phyloP scores from a whole-genome alignment of 1,140 invertebrate species.

The Pachyrhynchus sulphureomaculatus region DNA sequence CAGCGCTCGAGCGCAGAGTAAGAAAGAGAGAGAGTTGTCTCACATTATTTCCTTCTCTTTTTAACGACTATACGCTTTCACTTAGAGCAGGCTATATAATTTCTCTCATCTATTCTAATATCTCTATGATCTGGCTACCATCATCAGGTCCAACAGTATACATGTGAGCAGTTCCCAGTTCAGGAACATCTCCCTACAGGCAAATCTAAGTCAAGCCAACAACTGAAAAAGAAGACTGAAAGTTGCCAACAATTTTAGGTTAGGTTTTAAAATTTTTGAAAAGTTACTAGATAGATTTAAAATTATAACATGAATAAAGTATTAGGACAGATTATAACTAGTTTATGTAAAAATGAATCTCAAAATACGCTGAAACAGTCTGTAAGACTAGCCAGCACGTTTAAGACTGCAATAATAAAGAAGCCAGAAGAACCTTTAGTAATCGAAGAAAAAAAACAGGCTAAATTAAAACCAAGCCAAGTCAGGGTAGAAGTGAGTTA shows the following conservation, averaged over 20 bases:
- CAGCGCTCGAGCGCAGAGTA: too few species aligned
- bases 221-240: too few species aligned
- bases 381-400: constrained; percentile 32
- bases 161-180: too few species aligned
- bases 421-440: constrained; percentile 51
- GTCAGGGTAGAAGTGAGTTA: constrained; percentile 55
- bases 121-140: too few species aligned
- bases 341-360: constrained; percentile 1
- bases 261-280: not conserved
- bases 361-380: not conserved
- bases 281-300: not conserved
- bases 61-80: too few species aligned
- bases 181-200: too few species aligned
- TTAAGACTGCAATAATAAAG: constrained; percentile 54
- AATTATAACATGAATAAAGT: constrained; percentile 13
- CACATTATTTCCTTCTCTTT: too few species aligned
- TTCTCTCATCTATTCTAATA: too few species aligned
- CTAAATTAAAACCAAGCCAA: constrained; percentile 48
- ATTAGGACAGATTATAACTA: constrained; percentile 7
- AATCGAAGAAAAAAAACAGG: constrained; percentile 46
- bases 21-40: too few species aligned
- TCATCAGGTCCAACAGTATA: too few species aligned
- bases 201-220: too few species aligned
- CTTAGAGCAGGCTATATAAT: too few species aligned
- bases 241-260: not conserved